Evolutionary conservation across 2,888 invertebrate genomes (phyloP).

Genomic region (Lepeophtheirus nordmannii): DNA sequence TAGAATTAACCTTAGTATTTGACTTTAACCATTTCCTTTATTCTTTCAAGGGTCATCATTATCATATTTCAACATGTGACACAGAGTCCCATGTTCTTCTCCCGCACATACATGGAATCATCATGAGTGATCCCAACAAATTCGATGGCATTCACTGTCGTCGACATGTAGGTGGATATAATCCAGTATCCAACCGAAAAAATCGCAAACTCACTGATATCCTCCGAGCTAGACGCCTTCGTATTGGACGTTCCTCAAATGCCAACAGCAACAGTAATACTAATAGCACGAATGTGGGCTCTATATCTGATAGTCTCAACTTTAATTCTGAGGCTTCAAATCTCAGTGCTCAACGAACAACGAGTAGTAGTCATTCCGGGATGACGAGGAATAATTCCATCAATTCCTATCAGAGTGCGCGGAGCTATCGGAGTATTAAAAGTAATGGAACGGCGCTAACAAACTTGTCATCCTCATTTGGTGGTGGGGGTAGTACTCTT

Average conservation of each 20-base stretch:
- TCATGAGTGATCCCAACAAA: background rate
- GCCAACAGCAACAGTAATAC: background rate
- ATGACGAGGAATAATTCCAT: background rate
- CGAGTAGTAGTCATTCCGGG: background rate
- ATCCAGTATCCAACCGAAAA: background rate
- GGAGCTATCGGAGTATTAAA: background rate
- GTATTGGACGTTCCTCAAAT: background rate
- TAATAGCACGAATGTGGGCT: background rate
- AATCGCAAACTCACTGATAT: background rate
- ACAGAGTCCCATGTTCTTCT: too few species aligned
- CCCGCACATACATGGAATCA: too few species aligned
- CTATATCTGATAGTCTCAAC: background rate
- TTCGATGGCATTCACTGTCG: background rate
- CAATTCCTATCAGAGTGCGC: conserved; percentile 12
- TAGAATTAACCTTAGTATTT: too few species aligned
- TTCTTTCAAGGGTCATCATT: too few species aligned
- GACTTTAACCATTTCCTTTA: too few species aligned
- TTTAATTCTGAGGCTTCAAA: background rate
- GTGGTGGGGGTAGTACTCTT: background rate
- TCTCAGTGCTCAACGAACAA: background rate
- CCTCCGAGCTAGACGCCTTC: background rate
- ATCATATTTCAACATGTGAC: too few species aligned
- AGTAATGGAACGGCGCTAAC: conserved; percentile 5
- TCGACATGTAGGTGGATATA: background rate
- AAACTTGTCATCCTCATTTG: conserved; percentile 1